Base-by-base conservation (phyloP, 2,797 vertebrate species). In the Peromyscus eremicus region DNA sequence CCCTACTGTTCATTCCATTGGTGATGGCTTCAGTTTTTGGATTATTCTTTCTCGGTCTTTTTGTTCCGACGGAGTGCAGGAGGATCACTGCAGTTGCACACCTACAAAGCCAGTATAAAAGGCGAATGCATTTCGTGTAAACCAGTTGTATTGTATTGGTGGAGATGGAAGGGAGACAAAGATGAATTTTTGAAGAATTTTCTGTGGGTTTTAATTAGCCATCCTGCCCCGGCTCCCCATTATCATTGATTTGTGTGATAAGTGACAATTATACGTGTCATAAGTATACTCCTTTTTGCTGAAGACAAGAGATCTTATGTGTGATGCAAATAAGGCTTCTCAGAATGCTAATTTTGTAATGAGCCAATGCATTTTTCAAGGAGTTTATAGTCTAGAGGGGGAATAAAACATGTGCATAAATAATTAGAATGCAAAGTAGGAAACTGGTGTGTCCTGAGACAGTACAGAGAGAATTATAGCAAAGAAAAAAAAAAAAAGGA, bases 221-320 rank as follows among this genome's bases (percentile, higher is more conserved):
- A 40, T 93, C 94, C 94, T 97, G 96, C 97, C 96, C 97, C 97
- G 87, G 95, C 90, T 97, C 96, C 91, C 96, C 96, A 97, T 97
- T 97, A 97, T 89, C 97, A 95, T 93, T 96, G 97, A 97, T 98
- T 97, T 97, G 94, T 95, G 96, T 97, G 97, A 97, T 97, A 97
- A 98, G 97, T 98, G 97, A 97, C 97, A 98, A 98, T 98, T 98
- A 98, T 95, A 88, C 81, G 83, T 98, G 97, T 97, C 97, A 97
- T 97, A 98, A 98, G 97, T 97, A 97, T 96, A 97, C 97, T 98
- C 84, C 92, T 93, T 97, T 92, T 90, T 94, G 80, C 93, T 88
- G 94, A 97, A 98, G 97, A 98, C 96, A 98, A 98, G 97, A 96
- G 97, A 97, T 96, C 96, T 97, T 96, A 93, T 98, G 96, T 97